Conservation (phyloP, 2,113 vertebrate species). For the Aegithalos caudatus region DNA sequence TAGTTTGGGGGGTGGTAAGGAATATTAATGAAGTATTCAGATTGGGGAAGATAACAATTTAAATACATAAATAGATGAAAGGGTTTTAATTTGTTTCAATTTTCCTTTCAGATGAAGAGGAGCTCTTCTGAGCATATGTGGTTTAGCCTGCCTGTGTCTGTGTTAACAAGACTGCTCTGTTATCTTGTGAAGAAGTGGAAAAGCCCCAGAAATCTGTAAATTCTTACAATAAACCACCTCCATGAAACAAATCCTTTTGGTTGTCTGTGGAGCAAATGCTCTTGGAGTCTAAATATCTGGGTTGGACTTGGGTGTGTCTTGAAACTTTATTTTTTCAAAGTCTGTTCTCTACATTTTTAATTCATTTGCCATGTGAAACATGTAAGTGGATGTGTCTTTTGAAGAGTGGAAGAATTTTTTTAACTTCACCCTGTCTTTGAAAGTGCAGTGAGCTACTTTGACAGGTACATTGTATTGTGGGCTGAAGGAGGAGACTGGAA, state of each 20-base stretch:
- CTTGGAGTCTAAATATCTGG: neutral
- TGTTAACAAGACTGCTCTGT: constrained; percentile 59
- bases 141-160: constrained; percentile 43
- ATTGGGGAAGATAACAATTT: neutral
- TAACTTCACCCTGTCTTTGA: neutral
- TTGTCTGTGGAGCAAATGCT: constrained; percentile 14
- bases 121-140: constrained; percentile 7
- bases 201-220: constrained; percentile 86
- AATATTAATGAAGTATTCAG: neutral
- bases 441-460: neutral
- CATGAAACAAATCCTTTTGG: constrained; percentile 49
- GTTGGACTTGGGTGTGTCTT: neutral
- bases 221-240: constrained; percentile 90
- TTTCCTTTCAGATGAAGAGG: constrained; percentile 71
- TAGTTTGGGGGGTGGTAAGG: neutral
- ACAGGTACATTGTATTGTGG: accelerated
- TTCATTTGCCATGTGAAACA: neutral
- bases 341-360: neutral
- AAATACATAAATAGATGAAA: neutral
- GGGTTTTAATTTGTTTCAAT: constrained; percentile 3
- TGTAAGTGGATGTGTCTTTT: neutral
- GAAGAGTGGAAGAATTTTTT: neutral
- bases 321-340: neutral
- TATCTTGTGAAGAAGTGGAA: constrained; percentile 66
- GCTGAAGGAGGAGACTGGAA: neutral